Conservation (phyloP, 2,797 vertebrate species). For the Lerista edwardsae region DNA sequence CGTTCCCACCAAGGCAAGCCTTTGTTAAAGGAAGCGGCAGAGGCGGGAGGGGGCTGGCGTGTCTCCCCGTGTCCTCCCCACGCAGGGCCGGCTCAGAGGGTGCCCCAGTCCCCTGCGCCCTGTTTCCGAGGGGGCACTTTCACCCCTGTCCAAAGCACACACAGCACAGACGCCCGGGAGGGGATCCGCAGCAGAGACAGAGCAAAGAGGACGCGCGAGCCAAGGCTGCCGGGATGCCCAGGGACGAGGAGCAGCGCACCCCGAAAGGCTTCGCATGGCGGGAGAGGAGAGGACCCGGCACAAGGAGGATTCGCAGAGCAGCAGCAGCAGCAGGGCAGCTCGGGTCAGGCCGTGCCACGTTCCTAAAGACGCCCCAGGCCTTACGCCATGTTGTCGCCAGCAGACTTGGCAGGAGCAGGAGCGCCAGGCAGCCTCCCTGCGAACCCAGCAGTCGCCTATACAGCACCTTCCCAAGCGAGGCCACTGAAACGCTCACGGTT, state of each 20-base stretch:
- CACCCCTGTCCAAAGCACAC: no score
- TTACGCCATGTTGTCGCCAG: constrained; percentile 5
- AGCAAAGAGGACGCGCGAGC: background rate
- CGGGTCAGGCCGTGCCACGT: background rate
- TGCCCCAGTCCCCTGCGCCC: background rate
- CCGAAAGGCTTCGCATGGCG: background rate
- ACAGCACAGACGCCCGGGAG: background rate
- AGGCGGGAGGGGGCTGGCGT: constrained; percentile 11
- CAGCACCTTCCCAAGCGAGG: background rate
- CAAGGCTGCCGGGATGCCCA: no score
- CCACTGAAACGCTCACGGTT: constrained; percentile 33
- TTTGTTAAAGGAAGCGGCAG: background rate
- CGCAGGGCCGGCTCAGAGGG: background rate
- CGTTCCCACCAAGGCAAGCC: background rate
- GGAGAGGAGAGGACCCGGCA: background rate
- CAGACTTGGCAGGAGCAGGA: background rate
- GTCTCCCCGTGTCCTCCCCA: background rate
- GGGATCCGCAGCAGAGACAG: background rate
- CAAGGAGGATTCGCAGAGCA: background rate
- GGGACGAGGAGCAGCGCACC: background rate
- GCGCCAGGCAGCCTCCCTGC: background rate
- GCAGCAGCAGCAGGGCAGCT: no score
- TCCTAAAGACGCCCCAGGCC: background rate
- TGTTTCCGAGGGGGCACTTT: no score
- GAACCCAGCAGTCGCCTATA: constrained; percentile 15